Conservation (phyloP, 2,888 invertebrate species). For the Temnothorax ravouxi region DNA sequence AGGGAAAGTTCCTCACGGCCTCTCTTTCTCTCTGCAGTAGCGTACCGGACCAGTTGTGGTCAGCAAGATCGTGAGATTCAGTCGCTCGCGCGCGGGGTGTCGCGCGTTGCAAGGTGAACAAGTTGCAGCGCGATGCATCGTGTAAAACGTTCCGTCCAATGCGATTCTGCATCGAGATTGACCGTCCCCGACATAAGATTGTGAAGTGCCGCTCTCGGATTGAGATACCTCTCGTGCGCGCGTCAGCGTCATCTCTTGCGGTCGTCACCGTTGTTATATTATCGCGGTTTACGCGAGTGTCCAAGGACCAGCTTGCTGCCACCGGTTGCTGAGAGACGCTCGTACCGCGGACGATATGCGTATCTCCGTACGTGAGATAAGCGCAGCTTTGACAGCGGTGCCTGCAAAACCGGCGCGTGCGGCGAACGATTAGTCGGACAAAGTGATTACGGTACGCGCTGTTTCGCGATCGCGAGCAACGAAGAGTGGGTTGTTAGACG, state of each 20-base stretch:
- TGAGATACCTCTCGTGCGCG: not conserved
- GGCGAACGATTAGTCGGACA: not conserved
- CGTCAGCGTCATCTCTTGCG: not conserved
- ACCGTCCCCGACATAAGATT: not conserved
- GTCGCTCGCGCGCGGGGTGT: constrained; percentile 70
- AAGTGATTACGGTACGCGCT: not conserved
- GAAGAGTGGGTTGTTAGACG: not conserved
- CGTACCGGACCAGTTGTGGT: constrained; percentile 64
- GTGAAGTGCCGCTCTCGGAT: not conserved
- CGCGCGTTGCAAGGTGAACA: constrained; percentile 82
- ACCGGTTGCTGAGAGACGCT: not conserved
- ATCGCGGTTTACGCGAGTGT: not conserved
- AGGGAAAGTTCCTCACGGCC: constrained; percentile 74
- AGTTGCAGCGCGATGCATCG: constrained; percentile 63
- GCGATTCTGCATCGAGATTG: not conserved
- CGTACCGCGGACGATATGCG: not conserved
- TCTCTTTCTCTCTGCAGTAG: constrained; percentile 13
- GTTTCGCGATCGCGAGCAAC: not conserved
- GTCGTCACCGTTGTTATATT: not conserved
- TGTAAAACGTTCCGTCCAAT: not conserved
- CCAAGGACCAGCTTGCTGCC: not conserved
- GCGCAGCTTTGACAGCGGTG: not conserved
- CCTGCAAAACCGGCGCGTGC: not conserved
- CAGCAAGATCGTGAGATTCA: constrained; percentile 65
- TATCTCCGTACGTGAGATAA: constrained; percentile 35